Percentiles rank a stretch among this genome's conserved stretches.
Evolutionary conservation across 2,797 vertebrate genomes (phyloP).

Genomic region (Premnoplex brunnescens): DNA sequence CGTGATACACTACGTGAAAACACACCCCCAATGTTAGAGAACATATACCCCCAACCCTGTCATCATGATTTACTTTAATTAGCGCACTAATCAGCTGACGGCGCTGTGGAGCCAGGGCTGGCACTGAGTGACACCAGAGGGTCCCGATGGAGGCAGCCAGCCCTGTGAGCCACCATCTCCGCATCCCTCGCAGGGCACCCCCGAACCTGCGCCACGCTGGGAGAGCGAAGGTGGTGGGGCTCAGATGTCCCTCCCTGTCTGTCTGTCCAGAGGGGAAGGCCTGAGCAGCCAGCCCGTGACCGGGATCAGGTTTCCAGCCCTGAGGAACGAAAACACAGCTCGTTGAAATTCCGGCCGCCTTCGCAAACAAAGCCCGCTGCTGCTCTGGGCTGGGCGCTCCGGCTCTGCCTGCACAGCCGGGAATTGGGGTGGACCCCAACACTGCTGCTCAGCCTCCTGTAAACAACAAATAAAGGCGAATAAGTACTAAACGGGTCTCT

Average conservation of each 20-base stretch:
- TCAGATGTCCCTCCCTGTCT: not conserved
- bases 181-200: not conserved
- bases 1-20: accelerated
- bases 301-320: constrained; percentile 10
- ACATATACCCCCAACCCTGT: not conserved
- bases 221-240: accelerated
- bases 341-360: constrained; percentile 22
- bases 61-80: not conserved
- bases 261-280: accelerated
- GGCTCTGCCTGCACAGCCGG: not conserved
- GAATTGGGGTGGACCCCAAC: not conserved
- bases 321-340: constrained; percentile 6
- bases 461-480: not conserved
- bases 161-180: accelerated
- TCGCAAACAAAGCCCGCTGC: not conserved
- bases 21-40: not conserved
- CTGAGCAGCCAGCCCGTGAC: not conserved
- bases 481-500: not conserved
- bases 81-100: not conserved
- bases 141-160: not conserved
- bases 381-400: not conserved
- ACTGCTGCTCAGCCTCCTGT: not conserved
- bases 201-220: accelerated
- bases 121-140: not conserved
- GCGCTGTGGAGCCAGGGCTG: not conserved